These are phyloP conservation scores for Clistopyga incitator DNA, from an alignment of 2,888 invertebrate species.

Conservation along the genomic window DNA sequence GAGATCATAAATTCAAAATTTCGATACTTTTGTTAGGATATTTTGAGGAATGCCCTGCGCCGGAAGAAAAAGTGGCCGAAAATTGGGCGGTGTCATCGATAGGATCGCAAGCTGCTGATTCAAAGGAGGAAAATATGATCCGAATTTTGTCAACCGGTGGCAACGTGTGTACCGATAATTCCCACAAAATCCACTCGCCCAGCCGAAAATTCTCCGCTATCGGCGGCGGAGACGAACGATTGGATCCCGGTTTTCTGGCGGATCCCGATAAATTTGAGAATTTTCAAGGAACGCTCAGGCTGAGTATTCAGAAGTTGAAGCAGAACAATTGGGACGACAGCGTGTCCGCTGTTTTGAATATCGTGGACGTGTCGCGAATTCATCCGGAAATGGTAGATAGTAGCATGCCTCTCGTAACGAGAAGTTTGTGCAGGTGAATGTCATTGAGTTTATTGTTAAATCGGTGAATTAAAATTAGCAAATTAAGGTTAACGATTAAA, in stretches of 20 bases:
- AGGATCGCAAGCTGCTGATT: background rate
- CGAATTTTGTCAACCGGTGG: background rate
- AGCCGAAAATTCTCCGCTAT: constrained; percentile 27
- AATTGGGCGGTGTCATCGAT: background rate
- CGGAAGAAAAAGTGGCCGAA: background rate
- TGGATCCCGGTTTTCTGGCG: constrained; percentile 50
- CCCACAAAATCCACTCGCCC: constrained; percentile 5
- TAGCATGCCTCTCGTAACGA: constrained; percentile 69
- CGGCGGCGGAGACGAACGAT: constrained; percentile 49
- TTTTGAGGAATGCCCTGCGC: constrained; percentile 23
- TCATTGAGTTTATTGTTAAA: too few species aligned
- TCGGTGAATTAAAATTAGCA: too few species aligned
- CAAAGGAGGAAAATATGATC: background rate
- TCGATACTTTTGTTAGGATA: constrained; percentile 41
- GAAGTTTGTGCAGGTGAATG: constrained; percentile 70
- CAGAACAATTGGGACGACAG: constrained; percentile 69
- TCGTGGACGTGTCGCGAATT: constrained; percentile 69
- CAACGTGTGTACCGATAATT: constrained; percentile 2
- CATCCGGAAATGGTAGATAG: constrained; percentile 70
- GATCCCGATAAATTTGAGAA: constrained; percentile 58
- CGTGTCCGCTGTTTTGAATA: constrained; percentile 66
- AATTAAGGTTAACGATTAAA: background rate
- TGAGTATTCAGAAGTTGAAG: constrained; percentile 65
- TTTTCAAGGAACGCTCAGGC: constrained; percentile 67
- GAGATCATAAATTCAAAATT: background rate